Base-by-base conservation (phyloP, 2,888 invertebrate species). In the Arctia plantaginis region DNA sequence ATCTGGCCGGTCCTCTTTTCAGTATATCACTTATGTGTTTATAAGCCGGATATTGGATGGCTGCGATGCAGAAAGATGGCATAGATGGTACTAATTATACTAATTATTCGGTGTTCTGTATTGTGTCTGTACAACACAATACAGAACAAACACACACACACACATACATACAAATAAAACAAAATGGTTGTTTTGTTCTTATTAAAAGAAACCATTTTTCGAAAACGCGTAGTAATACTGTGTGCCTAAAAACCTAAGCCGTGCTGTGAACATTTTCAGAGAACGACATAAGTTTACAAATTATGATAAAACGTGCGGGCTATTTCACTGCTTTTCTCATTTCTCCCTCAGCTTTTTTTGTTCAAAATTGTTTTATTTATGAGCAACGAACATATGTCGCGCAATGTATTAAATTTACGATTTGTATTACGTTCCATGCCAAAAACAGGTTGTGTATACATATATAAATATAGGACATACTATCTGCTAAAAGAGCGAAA, bases 351-450 rank as follows among this genome's bases (percentile, higher is more conserved):
- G 30, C 27, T 74, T 71, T 62, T 72, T 71, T 67, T 74, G 66
- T 71, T 67, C 62, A n/a, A 59, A 67, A 74, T 71, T 71, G 70
- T 67, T 71, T 66, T 74, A 71, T 74, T 71, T 71, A 71, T 71
- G 67, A 27, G 70, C 23, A 62, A 51, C n/a, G 66, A 71, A 71
- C 74, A 74, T 71, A 74, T 74, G 70, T 59, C 33, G 71, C 71
- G 35, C 67, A 66, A 39, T 71, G 74, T 69, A 73, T 73, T 73
- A 74, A 71, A 74, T 74, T 71, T 74, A 71, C 70, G 70, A 74
- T 74, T 71, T 71, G 66, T 71, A 67, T 71, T 71, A 74, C 41
- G 74, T 44, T 70, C 39, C 44, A 74, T 67, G 66, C 71, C 69
- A 69, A 71, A 71, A 67, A 47, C 30, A 18, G 23, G 39, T 47